phyloP scores from a whole-genome alignment of 2,113 vertebrate species.

The Meles meles region DNA sequence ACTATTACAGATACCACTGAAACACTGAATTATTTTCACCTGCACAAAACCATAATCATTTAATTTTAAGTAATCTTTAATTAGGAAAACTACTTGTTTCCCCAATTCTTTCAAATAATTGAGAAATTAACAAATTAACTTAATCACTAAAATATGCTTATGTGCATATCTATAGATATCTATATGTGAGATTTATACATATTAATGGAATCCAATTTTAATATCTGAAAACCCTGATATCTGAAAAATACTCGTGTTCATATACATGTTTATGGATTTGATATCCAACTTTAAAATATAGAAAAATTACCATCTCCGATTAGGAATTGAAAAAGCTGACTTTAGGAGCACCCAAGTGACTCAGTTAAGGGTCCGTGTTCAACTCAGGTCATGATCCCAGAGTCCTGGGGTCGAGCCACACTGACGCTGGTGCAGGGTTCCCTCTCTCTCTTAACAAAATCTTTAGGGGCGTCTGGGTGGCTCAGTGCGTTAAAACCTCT shows the following conservation, averaged over 20 bases:
- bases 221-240: background rate
- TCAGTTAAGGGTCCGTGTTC: background rate
- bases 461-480: too few relatives aligned
- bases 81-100: background rate
- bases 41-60: background rate
- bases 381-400: background rate
- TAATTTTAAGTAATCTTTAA: background rate
- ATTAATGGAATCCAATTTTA: background rate
- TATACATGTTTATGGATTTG: background rate
- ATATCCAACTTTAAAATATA: constrained; percentile 22
- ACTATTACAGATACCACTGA: background rate
- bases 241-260: background rate
- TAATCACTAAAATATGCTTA: background rate
- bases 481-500: too few relatives aligned
- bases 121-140: background rate
- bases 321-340: background rate
- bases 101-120: constrained; percentile 3
- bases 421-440: too few relatives aligned
- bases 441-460: background rate
- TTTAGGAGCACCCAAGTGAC: background rate
- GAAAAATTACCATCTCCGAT: background rate
- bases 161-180: background rate
- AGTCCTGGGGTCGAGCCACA: background rate
- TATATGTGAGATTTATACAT: background rate
- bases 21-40: background rate